phyloP scores from a whole-genome alignment of 2,888 invertebrate species.

The Hetaerina titia region DNA sequence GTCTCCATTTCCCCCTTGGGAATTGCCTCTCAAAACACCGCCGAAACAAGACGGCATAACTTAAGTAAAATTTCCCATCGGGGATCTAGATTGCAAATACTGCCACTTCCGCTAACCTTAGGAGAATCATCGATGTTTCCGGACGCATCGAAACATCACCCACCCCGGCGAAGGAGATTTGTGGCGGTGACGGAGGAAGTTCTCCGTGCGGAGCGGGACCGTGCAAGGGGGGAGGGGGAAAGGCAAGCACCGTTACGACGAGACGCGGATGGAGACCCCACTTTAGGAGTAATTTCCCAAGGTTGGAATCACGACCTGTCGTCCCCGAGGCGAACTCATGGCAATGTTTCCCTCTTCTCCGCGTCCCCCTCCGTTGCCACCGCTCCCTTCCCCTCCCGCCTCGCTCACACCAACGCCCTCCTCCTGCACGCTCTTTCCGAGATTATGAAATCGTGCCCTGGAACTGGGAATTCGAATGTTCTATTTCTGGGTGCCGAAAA shows the following conservation, averaged over 20 bases:
- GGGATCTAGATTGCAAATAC: no score
- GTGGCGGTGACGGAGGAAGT: slow-evolving; percentile 9
- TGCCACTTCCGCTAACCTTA: no score
- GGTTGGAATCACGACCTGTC: background rate
- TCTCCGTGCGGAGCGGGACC: background rate
- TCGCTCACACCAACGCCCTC: background rate
- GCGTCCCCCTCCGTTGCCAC: background rate
- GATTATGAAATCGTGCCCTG: slow-evolving; percentile 26
- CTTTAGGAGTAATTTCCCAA: background rate
- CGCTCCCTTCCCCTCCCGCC: background rate
- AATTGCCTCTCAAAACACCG: no score
- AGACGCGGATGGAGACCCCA: background rate
- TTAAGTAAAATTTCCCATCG: no score
- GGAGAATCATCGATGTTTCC: no score
- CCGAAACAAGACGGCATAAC: no score
- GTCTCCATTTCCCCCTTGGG: no score
- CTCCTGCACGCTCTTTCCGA: slow-evolving; percentile 23
- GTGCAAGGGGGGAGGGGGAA: background rate
- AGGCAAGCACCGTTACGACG: background rate
- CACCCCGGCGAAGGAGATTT: background rate
- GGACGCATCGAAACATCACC: no score
- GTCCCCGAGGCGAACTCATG: background rate
- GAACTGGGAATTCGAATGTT: slow-evolving; percentile 18
- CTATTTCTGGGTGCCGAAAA: slow-evolving; percentile 27
- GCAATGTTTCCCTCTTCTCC: background rate